Percentiles rank a stretch among this genome's conserved stretches.
phyloP scores from a whole-genome alignment of 2,888 invertebrate genomes.

The Hipparchia semele region DNA sequence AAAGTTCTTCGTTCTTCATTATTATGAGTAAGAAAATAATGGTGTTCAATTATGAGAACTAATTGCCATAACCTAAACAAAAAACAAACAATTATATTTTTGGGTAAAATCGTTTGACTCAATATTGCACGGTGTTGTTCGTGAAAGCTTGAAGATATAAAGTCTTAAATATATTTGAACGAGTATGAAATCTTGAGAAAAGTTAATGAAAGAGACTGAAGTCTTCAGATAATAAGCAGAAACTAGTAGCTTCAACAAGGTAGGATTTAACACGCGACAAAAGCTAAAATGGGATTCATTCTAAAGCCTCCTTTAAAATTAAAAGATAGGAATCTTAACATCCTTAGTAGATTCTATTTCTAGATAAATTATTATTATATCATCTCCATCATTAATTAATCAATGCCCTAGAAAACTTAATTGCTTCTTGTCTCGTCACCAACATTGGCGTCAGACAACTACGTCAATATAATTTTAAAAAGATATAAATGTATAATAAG shows the following conservation, averaged over 20 bases:
- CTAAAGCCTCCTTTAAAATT: too few species aligned
- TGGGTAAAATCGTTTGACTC: too few species aligned
- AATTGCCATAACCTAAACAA: neutral
- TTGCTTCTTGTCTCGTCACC: neutral
- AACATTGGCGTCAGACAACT: neutral
- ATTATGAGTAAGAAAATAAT: neutral
- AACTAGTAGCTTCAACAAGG: neutral
- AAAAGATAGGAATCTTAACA: neutral
- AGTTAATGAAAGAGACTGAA: too few species aligned
- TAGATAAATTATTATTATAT: neutral
- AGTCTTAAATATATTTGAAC: too few species aligned
- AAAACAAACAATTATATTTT: neutral
- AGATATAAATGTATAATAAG: neutral
- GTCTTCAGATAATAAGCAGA: too few species aligned
- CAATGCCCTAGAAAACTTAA: conserved; percentile 1
- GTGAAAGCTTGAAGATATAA: too few species aligned
- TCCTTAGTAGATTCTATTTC: neutral
- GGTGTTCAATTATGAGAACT: neutral
- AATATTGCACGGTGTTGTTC: too few species aligned
- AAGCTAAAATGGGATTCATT: neutral
- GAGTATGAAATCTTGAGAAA: too few species aligned
- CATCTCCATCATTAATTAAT: neutral
- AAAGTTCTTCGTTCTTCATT: neutral
- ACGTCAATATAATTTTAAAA: neutral
- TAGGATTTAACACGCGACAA: neutral